These are phyloP conservation scores for Sphecodes monilicornis DNA, from an alignment of 2,888 invertebrate genomes.

Conservation along the genomic window DNA sequence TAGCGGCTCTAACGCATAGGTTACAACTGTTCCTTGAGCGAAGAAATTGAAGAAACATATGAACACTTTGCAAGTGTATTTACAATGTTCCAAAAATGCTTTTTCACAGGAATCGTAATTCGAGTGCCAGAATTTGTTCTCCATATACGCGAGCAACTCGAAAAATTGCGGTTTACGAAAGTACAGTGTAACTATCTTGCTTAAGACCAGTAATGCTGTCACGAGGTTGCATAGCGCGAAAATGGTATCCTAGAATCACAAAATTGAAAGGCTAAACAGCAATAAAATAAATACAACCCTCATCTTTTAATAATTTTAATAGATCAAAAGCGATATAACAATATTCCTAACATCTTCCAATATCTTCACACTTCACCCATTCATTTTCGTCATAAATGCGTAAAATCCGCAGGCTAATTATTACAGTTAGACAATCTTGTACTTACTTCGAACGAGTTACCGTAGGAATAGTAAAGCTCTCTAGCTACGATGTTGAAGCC, in stretches of 20 bases:
- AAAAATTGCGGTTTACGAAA: not conserved
- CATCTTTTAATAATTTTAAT: too few relatives aligned
- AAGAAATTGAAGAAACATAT: conserved; percentile 49
- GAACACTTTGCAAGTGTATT: conserved; percentile 12
- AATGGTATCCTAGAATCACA: not conserved
- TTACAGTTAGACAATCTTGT: not conserved
- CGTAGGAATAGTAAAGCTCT: not conserved
- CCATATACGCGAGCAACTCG: not conserved
- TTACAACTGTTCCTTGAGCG: conserved; percentile 23
- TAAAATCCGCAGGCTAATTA: too few relatives aligned
- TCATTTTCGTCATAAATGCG: too few relatives aligned
- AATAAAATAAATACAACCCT: not conserved
- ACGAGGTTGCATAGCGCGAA: not conserved
- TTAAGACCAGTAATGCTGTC: not conserved
- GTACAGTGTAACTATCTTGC: not conserved
- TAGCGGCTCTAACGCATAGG: conserved; percentile 30
- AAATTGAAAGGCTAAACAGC: not conserved
- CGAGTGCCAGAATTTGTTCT: not conserved
- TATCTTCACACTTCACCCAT: too few relatives aligned
- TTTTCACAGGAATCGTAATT: conserved; percentile 40
- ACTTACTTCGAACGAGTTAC: not conserved
- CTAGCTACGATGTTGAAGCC: rapidly evolving
- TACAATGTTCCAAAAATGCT: conserved; percentile 13
- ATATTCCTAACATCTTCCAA: too few relatives aligned
- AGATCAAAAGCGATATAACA: too few relatives aligned